Evolutionary conservation across 2,888 invertebrate species (phyloP).

Genomic region (Lasiommata megera): DNA sequence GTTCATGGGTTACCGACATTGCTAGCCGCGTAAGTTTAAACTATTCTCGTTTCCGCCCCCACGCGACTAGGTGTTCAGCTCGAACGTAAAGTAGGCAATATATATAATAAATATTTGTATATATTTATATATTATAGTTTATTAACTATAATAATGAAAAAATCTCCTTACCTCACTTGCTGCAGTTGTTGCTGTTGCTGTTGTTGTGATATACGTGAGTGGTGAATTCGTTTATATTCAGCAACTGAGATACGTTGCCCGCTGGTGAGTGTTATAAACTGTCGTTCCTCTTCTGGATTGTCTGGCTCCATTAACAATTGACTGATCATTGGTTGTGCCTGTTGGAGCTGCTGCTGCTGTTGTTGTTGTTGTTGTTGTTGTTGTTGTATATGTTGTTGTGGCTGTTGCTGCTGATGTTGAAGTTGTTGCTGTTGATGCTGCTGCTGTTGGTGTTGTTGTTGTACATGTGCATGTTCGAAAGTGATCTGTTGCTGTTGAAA

Average conservation of each 20-base stretch:
- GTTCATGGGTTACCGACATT: neutral
- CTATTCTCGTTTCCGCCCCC: too few species aligned
- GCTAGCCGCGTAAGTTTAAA: too few species aligned
- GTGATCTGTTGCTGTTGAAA: conserved; percentile 51
- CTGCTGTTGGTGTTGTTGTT: conserved; percentile 53
- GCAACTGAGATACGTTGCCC: conserved; percentile 72
- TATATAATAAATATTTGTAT: too few species aligned
- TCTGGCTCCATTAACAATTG: conserved; percentile 65
- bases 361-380: conserved; percentile 38
- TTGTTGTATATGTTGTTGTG: conserved; percentile 50
- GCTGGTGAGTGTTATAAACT: conserved; percentile 61
- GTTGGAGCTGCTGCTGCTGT: conserved; percentile 53
- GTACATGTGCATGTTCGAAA: conserved; percentile 54
- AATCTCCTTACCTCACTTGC: conserved; percentile 39
- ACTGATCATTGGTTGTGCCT: conserved; percentile 46
- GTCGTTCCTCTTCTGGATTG: conserved; percentile 62
- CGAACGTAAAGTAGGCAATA: too few species aligned
- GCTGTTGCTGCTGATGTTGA: conserved; percentile 50
- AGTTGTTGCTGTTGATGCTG: conserved; percentile 52
- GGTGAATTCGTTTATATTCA: conserved; percentile 67
- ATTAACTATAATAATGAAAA: neutral
- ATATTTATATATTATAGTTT: too few species aligned
- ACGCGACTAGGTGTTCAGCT: too few species aligned
- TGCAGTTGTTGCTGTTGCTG: conserved; percentile 30
- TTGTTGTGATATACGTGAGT: conserved; percentile 54